phyloP scores from a whole-genome alignment of 2,797 vertebrate species.

The Paramormyrops hopkinsi region DNA sequence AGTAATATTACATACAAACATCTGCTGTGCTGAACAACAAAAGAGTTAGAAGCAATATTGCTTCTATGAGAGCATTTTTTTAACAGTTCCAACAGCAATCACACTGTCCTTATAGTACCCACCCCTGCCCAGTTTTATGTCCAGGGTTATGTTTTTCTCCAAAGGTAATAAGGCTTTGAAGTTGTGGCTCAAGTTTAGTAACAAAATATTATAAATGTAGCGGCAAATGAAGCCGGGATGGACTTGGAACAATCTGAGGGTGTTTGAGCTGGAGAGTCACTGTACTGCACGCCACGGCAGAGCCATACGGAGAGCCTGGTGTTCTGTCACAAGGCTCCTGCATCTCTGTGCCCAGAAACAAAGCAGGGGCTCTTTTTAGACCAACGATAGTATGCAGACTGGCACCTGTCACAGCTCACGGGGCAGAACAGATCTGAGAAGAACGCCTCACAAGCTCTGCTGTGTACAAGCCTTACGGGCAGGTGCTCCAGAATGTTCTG shows the following conservation, averaged over 20 bases:
- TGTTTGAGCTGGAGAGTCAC: not conserved
- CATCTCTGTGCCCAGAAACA: not conserved
- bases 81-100: not conserved
- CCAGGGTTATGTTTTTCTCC: not conserved
- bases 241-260: not conserved
- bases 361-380: not conserved
- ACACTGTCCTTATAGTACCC: not conserved
- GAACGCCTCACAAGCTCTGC: not conserved
- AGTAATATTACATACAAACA: not conserved
- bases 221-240: not conserved
- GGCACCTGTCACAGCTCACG: not conserved
- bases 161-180: not conserved
- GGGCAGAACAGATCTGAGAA: not conserved
- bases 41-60: not conserved
- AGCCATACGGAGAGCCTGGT: not conserved
- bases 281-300: not conserved
- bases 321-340: not conserved
- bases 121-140: not conserved
- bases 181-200: not conserved
- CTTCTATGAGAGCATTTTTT: not conserved
- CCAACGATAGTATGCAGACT: not conserved
- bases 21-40: not conserved
- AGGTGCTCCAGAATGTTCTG: not conserved
- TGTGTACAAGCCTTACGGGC: not conserved
- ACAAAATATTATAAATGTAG: not conserved